phyloP scores from a whole-genome alignment of 1,140 invertebrate species.

The Tigriopus japonicus region DNA sequence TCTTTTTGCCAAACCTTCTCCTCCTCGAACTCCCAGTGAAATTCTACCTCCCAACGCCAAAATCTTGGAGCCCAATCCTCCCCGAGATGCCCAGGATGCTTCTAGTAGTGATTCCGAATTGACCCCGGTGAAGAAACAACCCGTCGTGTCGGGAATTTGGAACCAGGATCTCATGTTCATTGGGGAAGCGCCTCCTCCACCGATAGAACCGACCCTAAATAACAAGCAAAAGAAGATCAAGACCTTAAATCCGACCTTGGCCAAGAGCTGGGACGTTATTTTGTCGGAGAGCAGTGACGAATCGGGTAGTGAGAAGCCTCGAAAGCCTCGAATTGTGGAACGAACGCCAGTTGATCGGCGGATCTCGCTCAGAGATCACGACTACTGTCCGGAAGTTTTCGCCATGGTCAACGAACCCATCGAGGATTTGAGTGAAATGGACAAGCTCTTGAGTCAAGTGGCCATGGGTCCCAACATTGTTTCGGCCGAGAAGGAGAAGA shows the following conservation, averaged over 20 bases:
- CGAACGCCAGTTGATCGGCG: not conserved
- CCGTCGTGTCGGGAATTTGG: constrained; percentile 10
- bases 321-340: not conserved
- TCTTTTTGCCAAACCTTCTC: no score
- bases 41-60: no score
- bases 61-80: no score
- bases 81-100: no score
- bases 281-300: not conserved
- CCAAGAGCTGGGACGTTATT: constrained; percentile 4
- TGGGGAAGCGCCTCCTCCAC: not conserved
- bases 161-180: constrained; percentile 13
- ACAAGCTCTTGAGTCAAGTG: constrained; percentile 13
- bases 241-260: not conserved
- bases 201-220: not conserved
- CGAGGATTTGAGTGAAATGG: constrained; percentile 10
- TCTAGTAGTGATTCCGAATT: no score
- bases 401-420: not conserved
- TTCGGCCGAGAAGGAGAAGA: not conserved
- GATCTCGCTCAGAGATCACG: constrained; percentile 9
- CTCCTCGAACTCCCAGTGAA: no score
- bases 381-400: constrained; percentile 8
- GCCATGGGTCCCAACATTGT: not conserved
- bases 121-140: no score
- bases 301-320: not conserved
- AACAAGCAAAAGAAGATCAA: not conserved